phyloP scores from a whole-genome alignment of 2,113 vertebrate species.

The Ovis canadensis region DNA sequence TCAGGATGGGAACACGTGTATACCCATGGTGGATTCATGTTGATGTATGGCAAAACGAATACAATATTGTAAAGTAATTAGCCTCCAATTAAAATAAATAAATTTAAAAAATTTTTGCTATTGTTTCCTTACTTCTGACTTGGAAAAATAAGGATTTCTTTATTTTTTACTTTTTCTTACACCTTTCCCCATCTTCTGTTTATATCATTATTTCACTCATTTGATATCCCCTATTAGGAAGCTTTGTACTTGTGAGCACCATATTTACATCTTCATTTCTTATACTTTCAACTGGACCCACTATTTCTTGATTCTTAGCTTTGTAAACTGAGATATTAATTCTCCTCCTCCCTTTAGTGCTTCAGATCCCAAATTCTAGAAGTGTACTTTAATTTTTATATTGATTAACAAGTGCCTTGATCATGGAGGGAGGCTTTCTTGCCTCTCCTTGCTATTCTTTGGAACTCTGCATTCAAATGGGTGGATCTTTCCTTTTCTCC shows the following conservation, averaged over 20 bases:
- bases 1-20: too few relatives aligned
- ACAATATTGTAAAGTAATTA: too few relatives aligned
- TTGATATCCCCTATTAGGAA: not conserved
- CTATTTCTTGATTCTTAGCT: not conserved
- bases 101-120: too few relatives aligned
- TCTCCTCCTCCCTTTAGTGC: not conserved
- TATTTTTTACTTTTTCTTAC: not conserved
- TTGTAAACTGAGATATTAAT: not conserved
- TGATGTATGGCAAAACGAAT: too few relatives aligned
- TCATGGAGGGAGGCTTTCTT: not conserved
- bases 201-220: not conserved
- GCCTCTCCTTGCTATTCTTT: not conserved
- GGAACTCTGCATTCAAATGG: too few relatives aligned
- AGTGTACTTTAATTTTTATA: not conserved
- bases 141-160: not conserved
- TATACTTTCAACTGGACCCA: too few relatives aligned
- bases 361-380: not conserved
- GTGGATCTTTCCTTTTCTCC: too few relatives aligned
- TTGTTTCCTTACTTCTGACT: not conserved
- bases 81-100: too few relatives aligned
- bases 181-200: not conserved
- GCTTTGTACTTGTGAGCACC: not conserved
- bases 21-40: too few relatives aligned
- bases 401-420: not conserved
- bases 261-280: not conserved